A percentile compares a stretch with the other conserved stretches of the same genome.
Evolutionary conservation across 2,113 vertebrate genomes (phyloP).

Genomic region (Sander vitreus): DNA sequence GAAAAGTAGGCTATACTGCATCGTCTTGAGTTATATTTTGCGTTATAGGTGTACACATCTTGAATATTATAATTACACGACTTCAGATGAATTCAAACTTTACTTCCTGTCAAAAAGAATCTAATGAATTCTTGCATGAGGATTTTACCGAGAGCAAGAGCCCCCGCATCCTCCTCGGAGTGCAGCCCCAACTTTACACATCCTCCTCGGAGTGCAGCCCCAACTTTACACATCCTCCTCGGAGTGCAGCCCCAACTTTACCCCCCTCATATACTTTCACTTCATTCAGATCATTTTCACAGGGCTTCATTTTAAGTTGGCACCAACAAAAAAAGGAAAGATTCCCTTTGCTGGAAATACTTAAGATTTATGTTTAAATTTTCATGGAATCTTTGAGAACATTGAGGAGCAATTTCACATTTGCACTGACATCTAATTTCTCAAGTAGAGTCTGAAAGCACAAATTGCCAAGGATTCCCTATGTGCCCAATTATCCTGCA

Average conservation of each 20-base stretch:
- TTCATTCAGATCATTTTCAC: constrained; percentile 84
- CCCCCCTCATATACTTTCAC: constrained; percentile 69
- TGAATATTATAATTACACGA: constrained; percentile 76
- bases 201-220: constrained; percentile 69
- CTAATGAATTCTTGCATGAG: constrained; percentile 80
- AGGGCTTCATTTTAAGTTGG: constrained; percentile 83
- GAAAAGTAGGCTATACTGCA: constrained; percentile 40
- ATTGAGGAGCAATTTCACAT: constrained; percentile 88
- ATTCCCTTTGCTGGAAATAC: constrained; percentile 85
- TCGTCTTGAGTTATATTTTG: constrained; percentile 53
- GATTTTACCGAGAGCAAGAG: constrained; percentile 76
- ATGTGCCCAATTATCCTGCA: constrained; percentile 88
- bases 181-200: constrained; percentile 79
- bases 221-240: constrained; percentile 80
- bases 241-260: constrained; percentile 78
- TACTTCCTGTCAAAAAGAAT: constrained; percentile 78
- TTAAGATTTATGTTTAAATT: constrained; percentile 87
- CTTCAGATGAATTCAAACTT: constrained; percentile 79
- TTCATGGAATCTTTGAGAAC: constrained; percentile 88
- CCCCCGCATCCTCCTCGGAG: constrained; percentile 70
- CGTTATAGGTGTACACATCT: constrained; percentile 76
- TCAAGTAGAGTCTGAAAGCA: constrained; percentile 86
- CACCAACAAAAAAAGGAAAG: constrained; percentile 62
- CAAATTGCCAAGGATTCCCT: constrained; percentile 88
- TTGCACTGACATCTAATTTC: constrained; percentile 90